Evolutionary conservation across 2,113 vertebrate genomes (phyloP).

Genomic region (Morphnarchus princeps): DNA sequence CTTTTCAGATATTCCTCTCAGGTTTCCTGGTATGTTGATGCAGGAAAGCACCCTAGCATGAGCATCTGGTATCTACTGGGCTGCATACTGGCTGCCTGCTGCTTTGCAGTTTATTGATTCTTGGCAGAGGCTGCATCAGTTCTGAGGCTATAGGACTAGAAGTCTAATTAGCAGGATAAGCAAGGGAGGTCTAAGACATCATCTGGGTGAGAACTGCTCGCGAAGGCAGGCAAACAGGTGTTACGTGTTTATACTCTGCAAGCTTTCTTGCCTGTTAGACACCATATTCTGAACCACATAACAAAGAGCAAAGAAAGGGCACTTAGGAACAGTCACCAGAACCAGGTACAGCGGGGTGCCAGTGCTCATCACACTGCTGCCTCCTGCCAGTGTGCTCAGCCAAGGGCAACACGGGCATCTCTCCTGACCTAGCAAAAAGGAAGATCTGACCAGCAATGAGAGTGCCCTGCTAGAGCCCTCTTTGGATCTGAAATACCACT

Average conservation of each 20-base stretch:
- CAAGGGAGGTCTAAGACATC: neutral
- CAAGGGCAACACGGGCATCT: neutral
- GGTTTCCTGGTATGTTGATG: neutral
- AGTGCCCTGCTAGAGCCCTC: neutral
- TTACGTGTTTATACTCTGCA: neutral
- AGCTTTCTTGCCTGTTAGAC: neutral
- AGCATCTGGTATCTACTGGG: neutral
- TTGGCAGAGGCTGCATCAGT: neutral
- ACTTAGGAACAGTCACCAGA: neutral
- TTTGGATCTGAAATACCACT: neutral
- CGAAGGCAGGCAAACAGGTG: neutral
- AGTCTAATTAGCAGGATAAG: neutral
- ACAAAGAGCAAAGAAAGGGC: neutral
- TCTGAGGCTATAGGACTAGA: neutral
- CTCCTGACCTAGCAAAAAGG: neutral
- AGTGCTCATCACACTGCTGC: neutral
- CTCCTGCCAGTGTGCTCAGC: neutral
- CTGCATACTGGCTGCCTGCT: neutral
- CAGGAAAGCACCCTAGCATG: neutral
- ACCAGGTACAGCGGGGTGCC: neutral
- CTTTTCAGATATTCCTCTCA: neutral
- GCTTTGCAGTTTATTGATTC: neutral
- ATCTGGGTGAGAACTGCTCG: neutral
- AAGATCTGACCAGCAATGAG: neutral
- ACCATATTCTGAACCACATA: rapidly evolving